These are phyloP conservation scores for Centropus unirufus DNA, from an alignment of 2,113 vertebrate species.

Conservation along the genomic window DNA sequence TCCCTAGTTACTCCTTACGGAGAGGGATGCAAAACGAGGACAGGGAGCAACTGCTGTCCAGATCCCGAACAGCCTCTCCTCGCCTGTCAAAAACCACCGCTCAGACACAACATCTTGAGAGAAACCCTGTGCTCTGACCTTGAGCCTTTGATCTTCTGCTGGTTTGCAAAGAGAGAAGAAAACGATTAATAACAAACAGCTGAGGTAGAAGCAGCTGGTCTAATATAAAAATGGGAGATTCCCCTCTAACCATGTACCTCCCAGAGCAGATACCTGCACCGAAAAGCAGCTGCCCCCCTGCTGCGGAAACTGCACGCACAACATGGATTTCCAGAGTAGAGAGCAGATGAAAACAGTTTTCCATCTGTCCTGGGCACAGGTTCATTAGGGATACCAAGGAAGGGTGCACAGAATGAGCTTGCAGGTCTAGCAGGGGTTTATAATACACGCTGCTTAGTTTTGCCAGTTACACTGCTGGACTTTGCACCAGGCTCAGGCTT, in stretches of 20 bases:
- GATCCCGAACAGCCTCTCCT: neutral
- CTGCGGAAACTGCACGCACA: neutral
- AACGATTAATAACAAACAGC: neutral
- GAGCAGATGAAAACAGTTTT: neutral
- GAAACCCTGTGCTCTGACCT: neutral
- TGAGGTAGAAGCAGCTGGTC: neutral
- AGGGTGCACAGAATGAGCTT: neutral
- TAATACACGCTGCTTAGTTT: accelerated
- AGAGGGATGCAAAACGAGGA: neutral
- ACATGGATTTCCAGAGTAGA: neutral
- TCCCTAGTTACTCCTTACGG: neutral
- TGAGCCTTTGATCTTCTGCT: neutral
- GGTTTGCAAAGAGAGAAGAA: neutral
- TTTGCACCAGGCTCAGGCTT: neutral
- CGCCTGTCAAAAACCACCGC: neutral
- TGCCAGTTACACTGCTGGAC: neutral
- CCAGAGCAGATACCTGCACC: neutral
- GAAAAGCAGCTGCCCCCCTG: neutral
- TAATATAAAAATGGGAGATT: neutral
- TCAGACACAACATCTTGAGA: neutral
- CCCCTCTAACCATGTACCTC: neutral
- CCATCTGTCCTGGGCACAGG: neutral
- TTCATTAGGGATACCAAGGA: neutral
- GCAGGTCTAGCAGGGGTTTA: neutral
- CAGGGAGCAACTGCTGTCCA: neutral